phyloP scores from a whole-genome alignment of 1,140 invertebrate species.

The Drosophila gunungcola region DNA sequence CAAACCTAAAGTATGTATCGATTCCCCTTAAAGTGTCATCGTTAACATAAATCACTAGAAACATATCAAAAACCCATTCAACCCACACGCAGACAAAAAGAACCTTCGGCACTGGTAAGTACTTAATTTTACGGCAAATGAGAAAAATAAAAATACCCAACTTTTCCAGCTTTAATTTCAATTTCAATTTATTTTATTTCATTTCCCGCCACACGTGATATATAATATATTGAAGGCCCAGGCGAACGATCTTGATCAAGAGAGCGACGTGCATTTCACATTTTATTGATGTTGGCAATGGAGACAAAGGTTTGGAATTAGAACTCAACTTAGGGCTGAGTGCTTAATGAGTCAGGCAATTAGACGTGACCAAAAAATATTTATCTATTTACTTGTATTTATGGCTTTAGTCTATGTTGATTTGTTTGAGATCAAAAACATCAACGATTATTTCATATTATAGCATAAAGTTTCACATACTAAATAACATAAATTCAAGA shows the following conservation, averaged over 20 bases:
- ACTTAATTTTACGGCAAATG: slow-evolving; percentile 65
- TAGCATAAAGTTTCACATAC: no score
- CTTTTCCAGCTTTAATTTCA: slow-evolving; percentile 54
- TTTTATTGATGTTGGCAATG: slow-evolving; percentile 48
- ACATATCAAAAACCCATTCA: slow-evolving; percentile 56
- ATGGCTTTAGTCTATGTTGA: slow-evolving; percentile 1
- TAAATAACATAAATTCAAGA: not conserved
- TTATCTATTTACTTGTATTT: slow-evolving; percentile 8
- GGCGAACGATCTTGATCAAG: slow-evolving; percentile 35
- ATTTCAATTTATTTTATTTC: slow-evolving; percentile 64
- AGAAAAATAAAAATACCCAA: slow-evolving; percentile 44
- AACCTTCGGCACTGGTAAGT: slow-evolving; percentile 41
- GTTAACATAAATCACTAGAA: slow-evolving; percentile 67
- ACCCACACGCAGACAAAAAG: slow-evolving; percentile 31
- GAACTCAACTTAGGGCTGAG: slow-evolving; percentile 18
- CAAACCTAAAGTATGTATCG: slow-evolving; percentile 21
- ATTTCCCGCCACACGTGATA: slow-evolving; percentile 56
- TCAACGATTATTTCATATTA: no score
- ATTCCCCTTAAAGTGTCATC: slow-evolving; percentile 42
- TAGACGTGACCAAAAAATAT: slow-evolving; percentile 39
- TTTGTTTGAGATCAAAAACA: slow-evolving; percentile 6
- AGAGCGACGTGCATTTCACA: slow-evolving; percentile 64
- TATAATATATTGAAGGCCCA: slow-evolving; percentile 34
- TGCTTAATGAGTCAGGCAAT: slow-evolving; percentile 47
- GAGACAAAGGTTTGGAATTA: slow-evolving; percentile 33